Evolutionary conservation across 2,888 invertebrate genomes (phyloP), one percentile per base, ranked within the genome.

Genomic region (Dryobota labecula): DNA sequence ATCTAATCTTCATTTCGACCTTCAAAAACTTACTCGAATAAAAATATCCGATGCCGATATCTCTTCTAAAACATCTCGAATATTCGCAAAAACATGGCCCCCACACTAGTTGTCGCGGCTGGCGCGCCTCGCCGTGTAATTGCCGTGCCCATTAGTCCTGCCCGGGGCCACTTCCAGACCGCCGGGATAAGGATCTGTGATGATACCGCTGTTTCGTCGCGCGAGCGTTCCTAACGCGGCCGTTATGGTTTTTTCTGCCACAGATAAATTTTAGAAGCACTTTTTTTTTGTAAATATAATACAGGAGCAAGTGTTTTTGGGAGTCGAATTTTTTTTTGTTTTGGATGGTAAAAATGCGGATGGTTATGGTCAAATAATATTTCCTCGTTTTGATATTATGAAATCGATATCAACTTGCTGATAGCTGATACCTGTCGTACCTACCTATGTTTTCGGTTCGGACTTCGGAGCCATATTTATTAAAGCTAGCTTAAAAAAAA

Each of bases 101-200:
- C 77, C 41, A n/a, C 79, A 76, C 79, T 80, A 77, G 64, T 11
- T n/a, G 54, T 63, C 45, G 68, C 74, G 84, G 70, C 75, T 75
- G 81, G 80, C 82, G 75, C 80, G 86, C 86, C 77, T 84, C 84
- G 82, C 72, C 82, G 84, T 83, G 90, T 92, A 92, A 93, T 93
- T 92, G 91, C 91, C 84, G 89, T 78, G 87, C 88, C 91, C 92
- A 92, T 92, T 92, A 92, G 91, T 87, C 88, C 87, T 88, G 90
- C 87, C 88, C 84, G 80, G 84, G 84, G 87, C 86, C 85, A 86
- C 87, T 87, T 88, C 79, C 85, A 84, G 83, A 80, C 84, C 87
- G 76, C 85, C 83, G 75, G 87, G 89, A 89, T 87, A 89, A 88
- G 79, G 83, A 90, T 89, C 90, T 85, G 79, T 86, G 90, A 86